Percentiles rank a stretch among this genome's conserved stretches.
Evolutionary conservation across 2,797 vertebrate genomes (phyloP).

Genomic region (Parauchenoglanis punctatus): DNA sequence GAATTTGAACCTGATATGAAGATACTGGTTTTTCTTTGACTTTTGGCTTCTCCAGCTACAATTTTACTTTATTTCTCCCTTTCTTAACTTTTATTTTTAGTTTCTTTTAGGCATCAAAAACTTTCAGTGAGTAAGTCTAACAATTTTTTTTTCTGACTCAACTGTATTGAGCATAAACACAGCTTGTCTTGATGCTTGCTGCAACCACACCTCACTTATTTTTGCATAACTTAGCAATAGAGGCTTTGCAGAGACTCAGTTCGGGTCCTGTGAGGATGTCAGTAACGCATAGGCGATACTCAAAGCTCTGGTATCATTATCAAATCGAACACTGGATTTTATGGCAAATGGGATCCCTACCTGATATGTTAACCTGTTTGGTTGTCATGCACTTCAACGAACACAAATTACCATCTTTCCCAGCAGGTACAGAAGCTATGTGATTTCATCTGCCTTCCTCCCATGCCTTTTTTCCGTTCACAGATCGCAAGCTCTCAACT

Average conservation of each 20-base stretch:
- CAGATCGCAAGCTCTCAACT: slow-evolving; percentile 5
- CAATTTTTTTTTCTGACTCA: background rate
- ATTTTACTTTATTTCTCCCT: background rate
- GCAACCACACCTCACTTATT: slow-evolving; percentile 17
- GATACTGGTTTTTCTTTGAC: background rate
- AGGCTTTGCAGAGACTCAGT: background rate
- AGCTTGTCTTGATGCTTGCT: background rate
- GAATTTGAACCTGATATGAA: background rate
- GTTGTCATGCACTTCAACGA: background rate
- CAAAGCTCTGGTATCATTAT: background rate
- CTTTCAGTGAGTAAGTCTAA: background rate
- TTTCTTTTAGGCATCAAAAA: background rate
- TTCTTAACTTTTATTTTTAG: background rate
- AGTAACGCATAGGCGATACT: background rate
- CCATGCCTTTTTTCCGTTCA: background rate
- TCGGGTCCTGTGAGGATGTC: background rate
- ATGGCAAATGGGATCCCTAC: background rate
- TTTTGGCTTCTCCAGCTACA: background rate
- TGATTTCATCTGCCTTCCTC: slow-evolving; percentile 9
- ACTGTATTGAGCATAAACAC: background rate
- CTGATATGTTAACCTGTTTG: background rate
- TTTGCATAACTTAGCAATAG: background rate
- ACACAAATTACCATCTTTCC: background rate
- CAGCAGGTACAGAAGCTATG: background rate
- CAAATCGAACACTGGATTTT: background rate